phyloP scores from a whole-genome alignment of 1,140 invertebrate genomes.

The Drosophila sturtevanti region DNA sequence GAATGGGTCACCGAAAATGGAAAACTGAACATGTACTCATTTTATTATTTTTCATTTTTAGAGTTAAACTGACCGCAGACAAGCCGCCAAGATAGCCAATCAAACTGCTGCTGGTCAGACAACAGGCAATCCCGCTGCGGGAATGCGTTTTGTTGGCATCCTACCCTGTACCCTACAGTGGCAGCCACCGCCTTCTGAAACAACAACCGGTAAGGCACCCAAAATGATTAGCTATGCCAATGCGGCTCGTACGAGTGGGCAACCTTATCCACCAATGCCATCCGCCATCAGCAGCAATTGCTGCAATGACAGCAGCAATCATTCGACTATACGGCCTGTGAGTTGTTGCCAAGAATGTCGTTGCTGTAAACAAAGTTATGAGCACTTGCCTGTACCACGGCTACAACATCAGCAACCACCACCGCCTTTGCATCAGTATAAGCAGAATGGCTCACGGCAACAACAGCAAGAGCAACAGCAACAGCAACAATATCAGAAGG shows the following conservation, averaged over 20 bases:
- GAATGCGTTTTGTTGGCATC: conserved; percentile 64
- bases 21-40: neutral
- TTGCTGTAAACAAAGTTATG: conserved; percentile 48
- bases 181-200: conserved; percentile 27
- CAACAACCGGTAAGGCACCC: conserved; percentile 48
- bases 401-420: conserved; percentile 49
- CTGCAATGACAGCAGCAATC: conserved; percentile 20
- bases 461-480: conserved; percentile 12
- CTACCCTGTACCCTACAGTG: conserved; percentile 64
- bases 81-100: conserved; percentile 52
- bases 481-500: neutral
- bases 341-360: conserved; percentile 52
- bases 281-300: conserved; percentile 14
- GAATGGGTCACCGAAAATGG: neutral
- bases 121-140: conserved; percentile 49
- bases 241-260: conserved; percentile 18
- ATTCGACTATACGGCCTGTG: neutral
- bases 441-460: conserved; percentile 6
- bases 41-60: conserved; percentile 4
- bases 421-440: conserved; percentile 31
- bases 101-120: conserved; percentile 15
- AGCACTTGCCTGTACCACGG: conserved; percentile 62
- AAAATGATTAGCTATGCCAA: conserved; percentile 50
- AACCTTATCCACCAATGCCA: conserved; percentile 49
- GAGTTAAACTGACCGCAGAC: conserved; percentile 14